Conservation (phyloP, 2,888 invertebrate genomes). For the Drosophila pseudotakahashii region DNA sequence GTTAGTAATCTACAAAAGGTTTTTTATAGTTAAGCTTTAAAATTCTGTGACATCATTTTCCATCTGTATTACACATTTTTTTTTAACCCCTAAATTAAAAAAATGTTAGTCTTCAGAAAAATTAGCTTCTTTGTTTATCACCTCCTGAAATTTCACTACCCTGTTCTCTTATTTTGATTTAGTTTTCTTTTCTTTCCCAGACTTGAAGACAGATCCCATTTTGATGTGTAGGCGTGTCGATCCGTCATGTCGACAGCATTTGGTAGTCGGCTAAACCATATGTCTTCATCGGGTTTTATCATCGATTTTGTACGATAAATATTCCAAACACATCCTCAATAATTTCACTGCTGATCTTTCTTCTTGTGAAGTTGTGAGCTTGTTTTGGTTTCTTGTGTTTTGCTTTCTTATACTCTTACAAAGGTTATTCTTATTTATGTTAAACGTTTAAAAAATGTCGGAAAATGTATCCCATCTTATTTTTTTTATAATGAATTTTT, state of each 20-base stretch:
- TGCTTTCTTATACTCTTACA: constrained; percentile 6
- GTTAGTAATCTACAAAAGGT: no score
- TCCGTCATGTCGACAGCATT: constrained; percentile 39
- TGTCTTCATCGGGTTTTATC: constrained; percentile 46
- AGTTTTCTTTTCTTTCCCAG: not conserved
- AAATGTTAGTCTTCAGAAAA: no score
- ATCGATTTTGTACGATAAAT: constrained; percentile 52
- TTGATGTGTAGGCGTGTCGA: constrained; percentile 9
- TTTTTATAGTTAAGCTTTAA: no score
- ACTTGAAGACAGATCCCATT: constrained; percentile 2
- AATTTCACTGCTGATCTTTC: not conserved
- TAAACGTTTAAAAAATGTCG: not conserved
- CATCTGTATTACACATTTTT: no score
- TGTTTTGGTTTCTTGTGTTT: constrained; percentile 57
- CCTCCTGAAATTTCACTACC: not conserved
- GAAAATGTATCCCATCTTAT: no score
- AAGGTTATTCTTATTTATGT: not conserved
- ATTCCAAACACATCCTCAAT: constrained; percentile 54
- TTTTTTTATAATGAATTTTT: no score
- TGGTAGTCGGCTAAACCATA: constrained; percentile 15
- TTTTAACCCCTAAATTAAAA: no score
- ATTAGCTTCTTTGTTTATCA: no score
- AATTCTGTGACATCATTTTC: no score
- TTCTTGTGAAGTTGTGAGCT: constrained; percentile 27
- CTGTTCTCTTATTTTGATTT: not conserved